phyloP scores from a whole-genome alignment of 2,888 invertebrate species.

The Tromatobia lineatoria region DNA sequence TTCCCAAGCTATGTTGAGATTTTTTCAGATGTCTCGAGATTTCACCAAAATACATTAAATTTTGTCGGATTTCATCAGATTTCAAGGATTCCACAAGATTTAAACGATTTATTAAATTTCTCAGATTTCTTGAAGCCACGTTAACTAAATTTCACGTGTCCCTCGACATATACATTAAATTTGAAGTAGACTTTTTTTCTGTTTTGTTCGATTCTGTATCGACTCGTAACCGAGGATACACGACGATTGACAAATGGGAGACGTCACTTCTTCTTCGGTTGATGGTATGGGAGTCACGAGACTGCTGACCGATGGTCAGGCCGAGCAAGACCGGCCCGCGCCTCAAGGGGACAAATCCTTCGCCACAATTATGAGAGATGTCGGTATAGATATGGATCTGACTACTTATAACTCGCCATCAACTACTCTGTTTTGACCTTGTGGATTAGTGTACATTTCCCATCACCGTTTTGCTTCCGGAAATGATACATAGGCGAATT shows the following conservation, averaged over 20 bases:
- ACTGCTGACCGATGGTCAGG: background rate
- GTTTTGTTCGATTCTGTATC: background rate
- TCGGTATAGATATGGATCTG: background rate
- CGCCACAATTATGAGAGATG: background rate
- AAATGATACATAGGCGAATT: too few relatives aligned
- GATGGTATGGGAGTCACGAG: background rate
- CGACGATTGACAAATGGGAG: conserved; percentile 5
- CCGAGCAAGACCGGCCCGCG: background rate
- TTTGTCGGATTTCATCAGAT: too few relatives aligned
- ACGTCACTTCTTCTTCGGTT: background rate
- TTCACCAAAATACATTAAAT: too few relatives aligned
- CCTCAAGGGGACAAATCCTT: background rate
- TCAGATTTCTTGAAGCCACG: too few relatives aligned
- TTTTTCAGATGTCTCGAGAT: too few relatives aligned
- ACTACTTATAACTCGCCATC: conserved; percentile 1
- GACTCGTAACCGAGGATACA: background rate
- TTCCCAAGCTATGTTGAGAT: too few relatives aligned
- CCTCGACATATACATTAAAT: too few relatives aligned
- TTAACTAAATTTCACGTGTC: too few relatives aligned
- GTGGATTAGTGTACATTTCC: background rate
- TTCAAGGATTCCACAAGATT: too few relatives aligned
- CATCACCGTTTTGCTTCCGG: too few relatives aligned
- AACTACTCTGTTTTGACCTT: background rate
- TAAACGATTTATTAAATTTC: too few relatives aligned
- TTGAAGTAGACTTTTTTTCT: too few relatives aligned